Base-by-base conservation (phyloP, 2,888 invertebrate genomes). In the Darwinula stevensoni region DNA sequence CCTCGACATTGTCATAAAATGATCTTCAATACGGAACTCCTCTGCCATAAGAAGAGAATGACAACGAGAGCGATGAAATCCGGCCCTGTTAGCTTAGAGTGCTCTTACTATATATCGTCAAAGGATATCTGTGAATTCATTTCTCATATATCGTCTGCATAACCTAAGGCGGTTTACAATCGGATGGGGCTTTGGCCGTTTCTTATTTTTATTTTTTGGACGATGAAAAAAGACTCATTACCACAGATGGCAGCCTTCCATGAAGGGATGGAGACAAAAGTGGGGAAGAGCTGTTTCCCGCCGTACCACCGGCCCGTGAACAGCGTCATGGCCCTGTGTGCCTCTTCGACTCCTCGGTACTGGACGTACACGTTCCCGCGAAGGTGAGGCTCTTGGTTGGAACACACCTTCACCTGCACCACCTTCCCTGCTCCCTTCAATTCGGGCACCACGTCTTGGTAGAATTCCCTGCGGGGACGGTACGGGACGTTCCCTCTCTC, bases 211-310 rank as follows among this genome's bases (percentile, higher is more conserved):
- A n/a, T n/a, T n/a, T n/a, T n/a, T n/a, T n/a, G 2, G 9, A 29
- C 6, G 4, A 14, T 27, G n/a, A 16, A 36, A 17, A 6, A 18
- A 29, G 36, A 32, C 43, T 37, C 51, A 57, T 55, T 58, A 66
- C 86, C 84, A 60, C 88, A 88, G 45, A 86, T 64, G 17, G 86
- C 82, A 42, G 63, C 59, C 45, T 67, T 71, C 86, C 86, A 88
- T 1, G 67, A 67, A 11, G 55, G 53, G 17, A 86, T 60, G 30
- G 58, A 59, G 35, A 71, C 70, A 52, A 84, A 82, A 45, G 74
- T 68, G 37, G 76, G 64, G 34, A 67, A 67, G 0, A 88, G 53
- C 44, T 71, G 75, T 42, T 65, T 66, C 2, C 80, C 74, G 2
- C 68, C 84, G 49, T 82, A 88, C 65, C 68, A 86, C 4, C 86